A percentile compares a stretch with the other conserved stretches of the same genome.
phyloP scores from a whole-genome alignment of 2,888 invertebrate genomes.

The Sarcophaga rosellei region DNA sequence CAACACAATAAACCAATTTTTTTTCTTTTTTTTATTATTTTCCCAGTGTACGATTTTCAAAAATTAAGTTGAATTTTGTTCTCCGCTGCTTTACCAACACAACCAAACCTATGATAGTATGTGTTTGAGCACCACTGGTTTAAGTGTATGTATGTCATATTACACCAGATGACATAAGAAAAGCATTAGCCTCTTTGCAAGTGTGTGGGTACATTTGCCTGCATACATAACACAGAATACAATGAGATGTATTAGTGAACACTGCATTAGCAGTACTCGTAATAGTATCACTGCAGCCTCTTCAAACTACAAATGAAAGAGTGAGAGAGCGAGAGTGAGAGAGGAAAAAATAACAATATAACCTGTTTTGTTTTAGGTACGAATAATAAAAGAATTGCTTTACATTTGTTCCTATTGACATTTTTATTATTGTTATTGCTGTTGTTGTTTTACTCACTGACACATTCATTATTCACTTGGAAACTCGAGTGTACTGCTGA shows the following conservation, averaged over 20 bases:
- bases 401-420: too few relatives aligned
- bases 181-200: neutral
- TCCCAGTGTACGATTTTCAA: too few relatives aligned
- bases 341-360: neutral
- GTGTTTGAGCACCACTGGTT: too few relatives aligned
- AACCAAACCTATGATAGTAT: too few relatives aligned
- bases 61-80: too few relatives aligned
- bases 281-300: constrained; percentile 58
- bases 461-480: constrained; percentile 67
- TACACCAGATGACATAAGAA: too few relatives aligned
- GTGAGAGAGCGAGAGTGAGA: too few relatives aligned
- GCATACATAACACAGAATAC: neutral
- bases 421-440: constrained; percentile 17
- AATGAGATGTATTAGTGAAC: neutral
- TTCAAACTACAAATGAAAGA: constrained; percentile 25
- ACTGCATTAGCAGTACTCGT: neutral
- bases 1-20: too few relatives aligned
- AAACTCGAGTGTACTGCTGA: constrained; percentile 50
- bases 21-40: too few relatives aligned
- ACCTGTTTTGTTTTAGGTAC: neutral
- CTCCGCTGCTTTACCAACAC: too few relatives aligned
- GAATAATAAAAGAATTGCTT: constrained; percentile 21
- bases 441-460: constrained; percentile 38
- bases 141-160: too few relatives aligned
- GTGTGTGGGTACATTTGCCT: neutral